Percentiles rank a stretch among this genome's conserved stretches.
These are phyloP conservation scores for Gari tellinella DNA, from an alignment of 2,888 invertebrate genomes.

Conservation along the genomic window DNA sequence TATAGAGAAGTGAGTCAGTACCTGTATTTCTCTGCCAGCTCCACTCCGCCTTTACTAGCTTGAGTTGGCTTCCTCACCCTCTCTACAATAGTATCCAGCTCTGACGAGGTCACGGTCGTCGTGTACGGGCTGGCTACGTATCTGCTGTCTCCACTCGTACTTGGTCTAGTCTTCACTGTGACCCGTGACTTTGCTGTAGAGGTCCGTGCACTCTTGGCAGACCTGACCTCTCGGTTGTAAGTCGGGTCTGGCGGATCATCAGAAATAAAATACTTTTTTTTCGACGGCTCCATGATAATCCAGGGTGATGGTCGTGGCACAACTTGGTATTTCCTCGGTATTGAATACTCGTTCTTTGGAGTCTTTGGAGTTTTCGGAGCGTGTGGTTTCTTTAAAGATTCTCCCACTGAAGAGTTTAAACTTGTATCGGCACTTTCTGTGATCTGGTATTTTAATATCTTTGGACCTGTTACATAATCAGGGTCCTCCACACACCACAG, in stretches of 20 bases:
- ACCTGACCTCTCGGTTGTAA: conserved; percentile 29
- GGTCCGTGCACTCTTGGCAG: conserved; percentile 23
- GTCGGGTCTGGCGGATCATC: conserved; percentile 61
- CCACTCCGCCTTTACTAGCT: conserved; percentile 68
- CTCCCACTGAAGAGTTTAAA: background rate
- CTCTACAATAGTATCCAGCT: conserved; percentile 67
- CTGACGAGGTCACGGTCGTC: conserved; percentile 51
- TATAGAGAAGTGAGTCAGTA: conserved; percentile 2
- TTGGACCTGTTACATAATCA: conserved; percentile 57
- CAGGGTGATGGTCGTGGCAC: conserved; percentile 60
- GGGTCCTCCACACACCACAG: conserved; percentile 65
- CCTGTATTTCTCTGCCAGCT: conserved; percentile 66
- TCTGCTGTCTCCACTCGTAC: conserved; percentile 32
- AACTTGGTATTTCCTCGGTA: conserved; percentile 58
- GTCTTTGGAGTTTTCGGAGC: conserved; percentile 24
- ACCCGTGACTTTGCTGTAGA: conserved; percentile 8
- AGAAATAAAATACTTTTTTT: conserved; percentile 58
- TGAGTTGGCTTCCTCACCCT: conserved; percentile 73
- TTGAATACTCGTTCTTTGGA: conserved; percentile 52
- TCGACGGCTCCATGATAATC: conserved; percentile 63
- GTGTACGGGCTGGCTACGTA: conserved; percentile 45
- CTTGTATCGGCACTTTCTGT: conserved; percentile 9
- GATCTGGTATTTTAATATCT: conserved; percentile 51
- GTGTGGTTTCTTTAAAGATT: conserved; percentile 1
- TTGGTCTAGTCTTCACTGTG: conserved; percentile 1